Evolutionary conservation across 2,888 invertebrate genomes (phyloP), one percentile per base, ranked within the genome.

Genomic region (Plagiodera versicolora): DNA sequence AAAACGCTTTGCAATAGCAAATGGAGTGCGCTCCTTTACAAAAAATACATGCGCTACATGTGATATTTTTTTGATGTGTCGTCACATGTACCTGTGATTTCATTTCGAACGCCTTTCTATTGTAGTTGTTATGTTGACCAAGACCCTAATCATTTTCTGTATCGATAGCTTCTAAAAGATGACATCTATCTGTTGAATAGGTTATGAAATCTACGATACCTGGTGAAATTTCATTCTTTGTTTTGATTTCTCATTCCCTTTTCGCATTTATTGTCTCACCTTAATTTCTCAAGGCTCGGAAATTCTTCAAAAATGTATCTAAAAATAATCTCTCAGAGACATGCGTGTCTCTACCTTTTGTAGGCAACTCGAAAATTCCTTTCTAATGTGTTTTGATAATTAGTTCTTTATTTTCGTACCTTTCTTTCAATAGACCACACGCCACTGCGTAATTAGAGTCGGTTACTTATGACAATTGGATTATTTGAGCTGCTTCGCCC

Each of bases 261-360:
- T 56, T 56, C 4, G 49, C 28, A 16, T 35, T 20, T 18, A 59
- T 56, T 1, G 55, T 51, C 39, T 49, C 19, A 9, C 49, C 45
- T 17, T 53, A 11, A 48, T 52, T 52, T 45, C 46, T 39, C 3
- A 62, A 20, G 2, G 58, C 50, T 10, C 51, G 28, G 11, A 19
- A 56, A 55, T 62, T 54, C 39, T 56, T 59, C 20, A 16, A 14
- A 47, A 62, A 62, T 17, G 5, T 44, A 24, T 62, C 59, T 11
- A 62, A 24, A 49, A 59, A 59, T 1, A 19, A 28, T 4, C 62
- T 32, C 20, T 59, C 56, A 2, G 28, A 24, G 6, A 17, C 20
- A 44, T 52, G 45, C 4, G 56, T 53, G 17, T 62, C 55, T 47
- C 48, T 51, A 1, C 35, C 17, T 6, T 56, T 28, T 9, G 10